Conservation (phyloP, 2,113 vertebrate genomes). For the Piaya cayana region DNA sequence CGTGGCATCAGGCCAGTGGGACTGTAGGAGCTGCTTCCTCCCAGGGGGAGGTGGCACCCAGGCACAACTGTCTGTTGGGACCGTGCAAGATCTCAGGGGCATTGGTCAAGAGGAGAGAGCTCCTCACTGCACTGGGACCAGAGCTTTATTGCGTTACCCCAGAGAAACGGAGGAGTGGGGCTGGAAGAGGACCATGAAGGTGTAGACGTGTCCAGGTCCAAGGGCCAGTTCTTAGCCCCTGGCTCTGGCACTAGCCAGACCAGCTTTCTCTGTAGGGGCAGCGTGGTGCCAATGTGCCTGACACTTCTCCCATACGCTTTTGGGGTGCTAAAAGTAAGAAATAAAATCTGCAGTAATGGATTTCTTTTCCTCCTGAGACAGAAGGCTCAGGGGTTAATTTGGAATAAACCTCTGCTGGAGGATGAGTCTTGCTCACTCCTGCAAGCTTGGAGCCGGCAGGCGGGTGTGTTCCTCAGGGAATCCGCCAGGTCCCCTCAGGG, state of each 20-base stretch:
- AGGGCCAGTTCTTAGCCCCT: background rate
- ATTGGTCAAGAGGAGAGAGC: background rate
- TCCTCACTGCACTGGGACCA: background rate
- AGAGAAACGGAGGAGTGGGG: background rate
- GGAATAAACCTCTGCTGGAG: background rate
- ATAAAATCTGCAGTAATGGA: background rate
- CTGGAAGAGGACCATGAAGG: rapidly evolving
- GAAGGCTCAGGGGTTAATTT: background rate
- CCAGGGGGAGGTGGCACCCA: background rate
- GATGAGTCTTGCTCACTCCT: rapidly evolving
- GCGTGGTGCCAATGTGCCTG: background rate
- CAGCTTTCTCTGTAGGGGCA: background rate
- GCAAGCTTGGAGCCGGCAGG: background rate
- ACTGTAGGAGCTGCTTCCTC: background rate
- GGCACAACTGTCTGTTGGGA: background rate
- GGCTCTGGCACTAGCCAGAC: background rate
- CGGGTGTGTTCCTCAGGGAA: background rate
- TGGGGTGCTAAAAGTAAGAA: background rate
- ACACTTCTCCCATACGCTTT: background rate
- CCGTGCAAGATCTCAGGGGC: rapidly evolving
- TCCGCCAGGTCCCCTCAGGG: background rate
- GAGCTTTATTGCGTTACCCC: background rate
- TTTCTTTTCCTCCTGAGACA: background rate
- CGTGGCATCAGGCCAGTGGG: background rate
- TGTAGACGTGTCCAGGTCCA: background rate